A percentile compares a stretch with the other conserved stretches of the same genome.
These are phyloP conservation scores for Oreocharis arfaki DNA, from an alignment of 2,113 vertebrate genomes.

Conservation along the genomic window DNA sequence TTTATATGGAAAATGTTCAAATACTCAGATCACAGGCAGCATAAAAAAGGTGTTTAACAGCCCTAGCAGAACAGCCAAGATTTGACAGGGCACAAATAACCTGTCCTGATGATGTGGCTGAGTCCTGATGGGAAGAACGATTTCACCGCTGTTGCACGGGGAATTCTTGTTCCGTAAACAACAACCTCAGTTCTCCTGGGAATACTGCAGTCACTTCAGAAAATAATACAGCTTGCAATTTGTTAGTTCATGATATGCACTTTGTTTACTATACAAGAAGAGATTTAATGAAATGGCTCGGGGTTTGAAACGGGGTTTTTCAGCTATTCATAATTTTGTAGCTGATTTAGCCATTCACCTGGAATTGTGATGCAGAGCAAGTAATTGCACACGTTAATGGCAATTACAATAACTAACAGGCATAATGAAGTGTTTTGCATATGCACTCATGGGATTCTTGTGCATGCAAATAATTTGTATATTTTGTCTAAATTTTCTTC, in stretches of 20 bases:
- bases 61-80: not conserved
- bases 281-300: not conserved
- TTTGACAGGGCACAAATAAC: not conserved
- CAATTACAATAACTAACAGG: conserved; percentile 41
- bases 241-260: not conserved
- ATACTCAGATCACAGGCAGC: not conserved
- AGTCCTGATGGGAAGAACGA: not conserved
- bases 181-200: not conserved
- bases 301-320: not conserved
- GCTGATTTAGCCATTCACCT: conserved; percentile 40
- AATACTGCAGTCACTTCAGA: not conserved
- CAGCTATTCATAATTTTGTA: not conserved
- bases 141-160: not conserved
- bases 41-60: not conserved
- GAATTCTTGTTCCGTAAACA: not conserved
- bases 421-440: conserved; percentile 30
- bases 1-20: not conserved
- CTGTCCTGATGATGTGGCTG: not conserved
- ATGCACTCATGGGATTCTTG: not conserved
- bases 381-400: conserved; percentile 17
- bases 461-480: not conserved
- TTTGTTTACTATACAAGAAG: not conserved
- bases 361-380: conserved; percentile 8
- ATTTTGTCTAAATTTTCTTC: not conserved
- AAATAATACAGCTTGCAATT: not conserved